Evolutionary conservation across 2,797 vertebrate genomes (phyloP).

Genomic region (Phoxinus dragarum): DNA sequence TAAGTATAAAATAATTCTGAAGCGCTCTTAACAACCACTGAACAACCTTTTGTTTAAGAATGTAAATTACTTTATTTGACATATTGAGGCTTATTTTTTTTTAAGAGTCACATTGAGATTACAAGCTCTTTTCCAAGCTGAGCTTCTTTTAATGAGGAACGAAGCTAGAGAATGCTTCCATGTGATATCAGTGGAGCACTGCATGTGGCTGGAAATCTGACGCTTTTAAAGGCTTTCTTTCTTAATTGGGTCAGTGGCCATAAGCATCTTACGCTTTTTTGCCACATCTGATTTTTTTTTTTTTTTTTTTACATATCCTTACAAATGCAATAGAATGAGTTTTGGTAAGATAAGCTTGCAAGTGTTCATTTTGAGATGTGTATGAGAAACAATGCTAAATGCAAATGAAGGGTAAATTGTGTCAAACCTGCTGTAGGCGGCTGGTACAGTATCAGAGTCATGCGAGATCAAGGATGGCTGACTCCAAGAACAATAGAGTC

Average conservation of each 20-base stretch:
- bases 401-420: background rate
- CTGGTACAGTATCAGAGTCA: conserved; percentile 22
- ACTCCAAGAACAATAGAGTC: conserved; percentile 32
- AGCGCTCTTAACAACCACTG: background rate
- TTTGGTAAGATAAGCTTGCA: background rate
- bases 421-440: background rate
- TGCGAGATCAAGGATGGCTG: conserved; percentile 22
- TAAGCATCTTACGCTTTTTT: conserved; percentile 32
- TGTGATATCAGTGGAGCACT: conserved; percentile 11
- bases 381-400: background rate
- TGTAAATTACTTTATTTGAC: background rate
- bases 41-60: background rate
- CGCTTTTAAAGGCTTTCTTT: conserved; percentile 28
- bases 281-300: background rate
- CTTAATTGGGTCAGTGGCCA: conserved; percentile 37
- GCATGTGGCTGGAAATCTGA: conserved; percentile 30
- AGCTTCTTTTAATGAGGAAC: conserved; percentile 22
- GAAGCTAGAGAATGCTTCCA: conserved; percentile 23
- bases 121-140: conserved; percentile 6
- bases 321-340: background rate
- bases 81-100: background rate
- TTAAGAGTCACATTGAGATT: conserved; percentile 35
- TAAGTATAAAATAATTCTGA: background rate
- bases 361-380: background rate
- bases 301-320: background rate